Evolutionary conservation across 1,140 invertebrate genomes (phyloP).

Genomic region (Drosophila ercepeae): DNA sequence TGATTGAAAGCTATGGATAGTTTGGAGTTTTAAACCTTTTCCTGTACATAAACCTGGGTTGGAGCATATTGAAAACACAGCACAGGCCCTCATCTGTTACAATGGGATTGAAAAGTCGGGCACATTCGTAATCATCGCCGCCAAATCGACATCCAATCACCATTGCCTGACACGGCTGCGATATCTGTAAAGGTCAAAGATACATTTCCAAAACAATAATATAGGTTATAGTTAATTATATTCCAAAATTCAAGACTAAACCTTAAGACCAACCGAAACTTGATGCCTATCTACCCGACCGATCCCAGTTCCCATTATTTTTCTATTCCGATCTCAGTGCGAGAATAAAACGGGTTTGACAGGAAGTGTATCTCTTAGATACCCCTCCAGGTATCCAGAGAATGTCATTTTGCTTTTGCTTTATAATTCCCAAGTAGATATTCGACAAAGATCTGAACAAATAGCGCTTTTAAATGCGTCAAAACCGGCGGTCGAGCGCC

Average conservation of each 20-base stretch:
- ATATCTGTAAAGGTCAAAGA: slow-evolving; percentile 41
- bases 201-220: too few species aligned
- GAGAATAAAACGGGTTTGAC: too few species aligned
- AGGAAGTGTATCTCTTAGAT: too few species aligned
- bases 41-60: slow-evolving; percentile 87
- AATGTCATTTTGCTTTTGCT: too few species aligned
- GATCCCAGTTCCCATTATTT: too few species aligned
- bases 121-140: slow-evolving; percentile 86
- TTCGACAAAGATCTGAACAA: slow-evolving; percentile 5
- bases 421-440: slow-evolving; percentile 19
- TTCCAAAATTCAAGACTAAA: too few species aligned
- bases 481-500: slow-evolving; percentile 21
- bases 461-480: not conserved
- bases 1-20: not conserved
- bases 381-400: too few species aligned
- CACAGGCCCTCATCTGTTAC: slow-evolving; percentile 92
- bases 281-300: too few species aligned
- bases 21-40: slow-evolving; percentile 43
- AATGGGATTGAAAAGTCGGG: slow-evolving; percentile 89
- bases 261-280: too few species aligned
- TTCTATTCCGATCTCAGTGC: too few species aligned
- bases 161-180: slow-evolving; percentile 89
- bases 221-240: too few species aligned
- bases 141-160: slow-evolving; percentile 88
- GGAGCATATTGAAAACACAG: slow-evolving; percentile 91